Base-by-base conservation (phyloP, 2,888 invertebrate genomes). In the Drosophila diplacantha region DNA sequence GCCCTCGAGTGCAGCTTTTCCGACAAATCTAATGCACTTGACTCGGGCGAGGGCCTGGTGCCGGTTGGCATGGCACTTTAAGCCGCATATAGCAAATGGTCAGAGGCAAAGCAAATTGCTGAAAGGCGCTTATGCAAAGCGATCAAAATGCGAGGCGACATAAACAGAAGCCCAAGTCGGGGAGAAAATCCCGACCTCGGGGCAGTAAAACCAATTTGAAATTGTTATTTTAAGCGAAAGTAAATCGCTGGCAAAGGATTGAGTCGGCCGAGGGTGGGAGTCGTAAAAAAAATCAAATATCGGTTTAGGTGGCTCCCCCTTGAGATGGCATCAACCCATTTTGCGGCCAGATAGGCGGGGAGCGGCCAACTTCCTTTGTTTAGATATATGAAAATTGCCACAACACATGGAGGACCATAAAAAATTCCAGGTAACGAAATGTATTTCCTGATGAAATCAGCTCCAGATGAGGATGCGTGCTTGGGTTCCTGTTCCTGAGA, bases 191-290 rank as follows among this genome's bases (percentile, higher is more conserved):
- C 63, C 74, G 67, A 67, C 83, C 80, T 70, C 63, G 59, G 77
- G 80, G 80, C 78, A 73, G 84, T 84, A 81, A 81, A 81, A 84
- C 83, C 84, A 84, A 84, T 81, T 81, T 83, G 75, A 83, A 81
- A 81, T 81, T 81, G 80, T 81, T 81, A 81, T 81, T 81, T 84
- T 83, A 80, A 82, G 73, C 74, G 83, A 74, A 71, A 63, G 75
- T 51, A 69, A 67, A 68, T 70, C 66, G 69, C 54, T 49, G 54
- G 50, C 39, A 70, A 53, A 49, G 51, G 57, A 50, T 51, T 52
- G 41, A 16, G 35, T 26, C 29, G 35, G 37, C 2, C 16, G 41
- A 9, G 47, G 35, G 20, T 44, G 41, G 52, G 12, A 57, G 72
- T 72, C 81, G 80, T 83, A 83, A 84, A 79, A 84, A 79, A 79